Percentiles rank a stretch among this genome's conserved stretches.
phyloP scores from a whole-genome alignment of 2,113 vertebrate species.

The Corythoichthys haematopterus region DNA sequence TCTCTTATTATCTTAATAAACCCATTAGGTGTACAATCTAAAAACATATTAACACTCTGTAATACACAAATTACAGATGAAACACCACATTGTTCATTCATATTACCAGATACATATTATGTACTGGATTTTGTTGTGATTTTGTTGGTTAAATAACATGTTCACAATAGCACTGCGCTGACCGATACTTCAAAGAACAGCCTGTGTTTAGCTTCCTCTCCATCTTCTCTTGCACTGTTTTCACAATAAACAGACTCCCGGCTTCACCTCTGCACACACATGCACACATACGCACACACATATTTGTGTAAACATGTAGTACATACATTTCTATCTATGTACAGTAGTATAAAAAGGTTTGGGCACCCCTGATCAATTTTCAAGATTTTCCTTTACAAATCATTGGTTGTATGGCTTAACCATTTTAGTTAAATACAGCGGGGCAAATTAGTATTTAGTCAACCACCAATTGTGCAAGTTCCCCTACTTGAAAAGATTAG shows the following conservation, averaged over 20 bases:
- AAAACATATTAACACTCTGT: slow-evolving; percentile 1
- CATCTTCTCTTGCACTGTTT: slow-evolving; percentile 58
- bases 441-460: no score
- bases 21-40: slow-evolving; percentile 43
- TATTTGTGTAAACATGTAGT: background rate
- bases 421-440: no score
- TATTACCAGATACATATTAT: slow-evolving; percentile 6
- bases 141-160: slow-evolving; percentile 41
- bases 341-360: background rate
- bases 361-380: no score
- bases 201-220: slow-evolving; percentile 64
- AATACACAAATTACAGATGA: background rate
- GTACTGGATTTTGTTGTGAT: slow-evolving; percentile 4
- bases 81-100: slow-evolving; percentile 10
- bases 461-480: no score
- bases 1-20: slow-evolving; percentile 25
- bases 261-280: slow-evolving; percentile 32
- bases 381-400: no score
- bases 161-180: slow-evolving; percentile 47
- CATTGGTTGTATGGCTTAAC: no score
- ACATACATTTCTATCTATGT: background rate
- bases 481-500: no score
- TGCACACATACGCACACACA: slow-evolving; percentile 25
- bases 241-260: slow-evolving; percentile 56
- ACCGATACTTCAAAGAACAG: slow-evolving; percentile 57